Base-by-base conservation (phyloP, 2,888 invertebrate species). In the Hoplodrina ambigua region DNA sequence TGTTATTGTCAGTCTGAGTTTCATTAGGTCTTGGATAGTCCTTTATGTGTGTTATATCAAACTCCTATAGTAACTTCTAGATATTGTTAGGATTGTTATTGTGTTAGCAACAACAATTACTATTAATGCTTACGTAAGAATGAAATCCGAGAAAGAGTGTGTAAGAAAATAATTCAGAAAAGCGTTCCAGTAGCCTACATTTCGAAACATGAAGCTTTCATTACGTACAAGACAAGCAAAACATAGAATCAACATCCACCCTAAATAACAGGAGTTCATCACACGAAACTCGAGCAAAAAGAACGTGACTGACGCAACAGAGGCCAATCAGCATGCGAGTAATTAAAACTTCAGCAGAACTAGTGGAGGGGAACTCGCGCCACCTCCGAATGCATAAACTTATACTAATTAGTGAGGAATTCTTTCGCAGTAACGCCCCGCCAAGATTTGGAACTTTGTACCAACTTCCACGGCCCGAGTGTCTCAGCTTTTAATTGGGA, bases 401-500 rank as follows among this genome's bases (percentile, higher is more conserved):
- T 95, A 92, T 92, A 92, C 94, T 94, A 95, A 95, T 95, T 95
- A 95, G 89, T 87, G 89, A 89, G 89, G 88, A 94, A 95, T 95
- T 95, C 94, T 95, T 95, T 94, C 92, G 84, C 80, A 90, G 91
- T 87, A 86, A 86, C 90, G 85, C 89, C 87, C 76, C 91, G 89
- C 88, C 86, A 92, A 94, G 94, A 94, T 94, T 94, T 93, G 92
- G 92, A 93, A 94, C 90, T 94, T 93, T 86, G 88, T 87, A 84
- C 86, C 82, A 94, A 94, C 88, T 94, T 94, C 89, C 91, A 88
- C 92, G 90, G 87, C 82, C 82, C 77, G 87, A 92, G 91, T 93
- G 94, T 94, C 93, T 91, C 93, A 89, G 93, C 90, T 93, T 89
- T 94, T 95, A 95, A 95, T 95, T 95, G 94, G 91, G 93, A 95